phyloP scores from a whole-genome alignment of 2,113 vertebrate genomes.

The Gallinago paraguaiae region DNA sequence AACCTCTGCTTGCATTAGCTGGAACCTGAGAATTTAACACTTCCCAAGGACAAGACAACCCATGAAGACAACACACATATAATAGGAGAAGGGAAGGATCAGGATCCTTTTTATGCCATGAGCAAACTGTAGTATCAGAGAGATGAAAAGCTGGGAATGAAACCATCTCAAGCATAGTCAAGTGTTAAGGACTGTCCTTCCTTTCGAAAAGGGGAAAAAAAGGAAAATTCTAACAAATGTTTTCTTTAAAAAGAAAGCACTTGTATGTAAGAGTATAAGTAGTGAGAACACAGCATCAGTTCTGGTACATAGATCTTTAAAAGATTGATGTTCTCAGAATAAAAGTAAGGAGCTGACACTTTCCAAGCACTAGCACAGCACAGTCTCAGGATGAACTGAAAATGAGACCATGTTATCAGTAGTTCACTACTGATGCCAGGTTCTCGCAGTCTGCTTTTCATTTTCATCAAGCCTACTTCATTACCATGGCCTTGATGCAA shows the following conservation, averaged over 20 bases:
- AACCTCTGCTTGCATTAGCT: neutral
- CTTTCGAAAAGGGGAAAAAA: neutral
- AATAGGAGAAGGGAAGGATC: neutral
- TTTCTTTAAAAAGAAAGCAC: neutral
- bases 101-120: neutral
- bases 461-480: slow-evolving; percentile 30
- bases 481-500: slow-evolving; percentile 11
- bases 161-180: neutral
- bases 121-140: neutral
- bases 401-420: neutral
- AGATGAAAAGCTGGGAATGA: neutral
- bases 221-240: neutral
- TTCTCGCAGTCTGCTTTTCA: slow-evolving; percentile 19
- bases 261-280: neutral
- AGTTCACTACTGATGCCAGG: neutral
- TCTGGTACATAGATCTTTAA: neutral
- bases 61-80: neutral
- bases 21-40: neutral
- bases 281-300: neutral
- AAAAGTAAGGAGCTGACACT: neutral
- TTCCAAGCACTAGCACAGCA: neutral
- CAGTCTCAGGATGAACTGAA: neutral
- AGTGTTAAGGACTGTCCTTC: neutral
- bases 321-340: neutral
- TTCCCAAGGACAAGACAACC: neutral